A percentile compares a stretch with the other conserved stretches of the same genome.
These are phyloP conservation scores for Anomalospiza imberbis DNA, from an alignment of 2,797 vertebrate genomes.

Conservation along the genomic window DNA sequence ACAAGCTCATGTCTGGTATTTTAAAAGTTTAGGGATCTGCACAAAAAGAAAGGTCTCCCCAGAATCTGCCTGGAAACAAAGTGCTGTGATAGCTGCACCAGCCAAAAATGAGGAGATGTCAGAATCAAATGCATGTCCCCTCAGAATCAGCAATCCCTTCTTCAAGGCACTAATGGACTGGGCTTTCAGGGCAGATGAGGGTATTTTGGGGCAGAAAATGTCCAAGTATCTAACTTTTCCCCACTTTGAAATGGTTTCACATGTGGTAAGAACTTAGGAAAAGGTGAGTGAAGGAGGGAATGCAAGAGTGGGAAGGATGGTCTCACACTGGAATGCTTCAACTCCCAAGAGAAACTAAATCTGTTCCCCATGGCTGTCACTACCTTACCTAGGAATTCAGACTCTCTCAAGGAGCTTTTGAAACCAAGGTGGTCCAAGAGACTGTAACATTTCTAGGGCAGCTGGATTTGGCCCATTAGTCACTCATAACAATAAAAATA, in stretches of 20 bases:
- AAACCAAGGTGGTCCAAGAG: not conserved
- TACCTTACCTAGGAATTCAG: not conserved
- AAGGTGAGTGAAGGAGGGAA: not conserved
- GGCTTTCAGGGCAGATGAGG: not conserved
- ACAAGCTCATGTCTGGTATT: not conserved
- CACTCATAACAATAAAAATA: not conserved
- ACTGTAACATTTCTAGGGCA: not conserved
- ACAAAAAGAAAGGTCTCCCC: not conserved
- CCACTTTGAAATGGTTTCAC: not conserved
- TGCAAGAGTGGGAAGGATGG: not conserved
- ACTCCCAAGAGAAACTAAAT: not conserved
- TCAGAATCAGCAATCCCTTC: not conserved
- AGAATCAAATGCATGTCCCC: fast-evolving
- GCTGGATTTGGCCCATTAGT: not conserved
- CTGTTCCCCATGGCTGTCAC: not conserved
- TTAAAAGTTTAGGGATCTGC: not conserved
- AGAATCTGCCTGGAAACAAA: not conserved
- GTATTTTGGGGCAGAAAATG: not conserved
- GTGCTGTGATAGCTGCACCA: not conserved
- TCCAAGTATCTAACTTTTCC: not conserved
- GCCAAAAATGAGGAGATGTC: not conserved
- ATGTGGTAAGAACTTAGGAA: not conserved
- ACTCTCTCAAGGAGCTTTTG: not conserved
- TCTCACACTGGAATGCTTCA: not conserved
- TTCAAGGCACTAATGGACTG: not conserved